Base-by-base conservation (phyloP, 2,888 invertebrate genomes). In the Norana najaformis region DNA sequence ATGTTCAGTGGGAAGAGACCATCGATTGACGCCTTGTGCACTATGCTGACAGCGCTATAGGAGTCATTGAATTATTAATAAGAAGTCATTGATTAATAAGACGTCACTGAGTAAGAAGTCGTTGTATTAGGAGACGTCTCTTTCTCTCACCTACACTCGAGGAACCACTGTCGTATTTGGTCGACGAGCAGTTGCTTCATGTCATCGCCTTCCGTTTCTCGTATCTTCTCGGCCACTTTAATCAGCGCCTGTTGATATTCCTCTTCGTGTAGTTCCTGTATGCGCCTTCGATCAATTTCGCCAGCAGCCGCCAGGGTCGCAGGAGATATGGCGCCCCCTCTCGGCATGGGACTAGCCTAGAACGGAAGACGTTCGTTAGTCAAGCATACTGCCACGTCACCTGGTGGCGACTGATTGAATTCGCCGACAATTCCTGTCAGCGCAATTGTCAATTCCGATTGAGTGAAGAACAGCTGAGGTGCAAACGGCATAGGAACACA, bases 161-260 rank as follows among this genome's bases (percentile, higher is more conserved):
- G 96, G 91, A 98, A 96, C 98, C 98, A 98, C 91, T 96, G 96
- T 91, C 98, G 96, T 39, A 98, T 96, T 95, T 98, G 97, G 93
- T 97, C 97, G 92, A 97, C 96, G 93, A 98, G 97, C 92, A 97
- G 97, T 94, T 98, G 98, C 93, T 97, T 97, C 93, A 98, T 97
- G 91, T 96, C 96, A 0, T 96, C 96, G n/a, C 96, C 97, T 93
- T 97, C 97, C 90, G 97, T 96, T 39, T 96, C 96, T 92, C 96
- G 96, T 23, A 98, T 96, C 93, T 96, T 96, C 37, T 97, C 94
- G 91, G 95, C 95, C 41, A 95, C 94, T 36, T 94, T 93, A 34
- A 96, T 94, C 36, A 97, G 95, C 4, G 97, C 96, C 90, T 96
- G 96, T 93, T 97, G 96, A 93, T 96, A 98, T 91, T 97, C 96